Evolutionary conservation across 2,797 vertebrate species (phyloP), one percentile per base, ranked within the genome.

Genomic region (Sparus aurata): DNA sequence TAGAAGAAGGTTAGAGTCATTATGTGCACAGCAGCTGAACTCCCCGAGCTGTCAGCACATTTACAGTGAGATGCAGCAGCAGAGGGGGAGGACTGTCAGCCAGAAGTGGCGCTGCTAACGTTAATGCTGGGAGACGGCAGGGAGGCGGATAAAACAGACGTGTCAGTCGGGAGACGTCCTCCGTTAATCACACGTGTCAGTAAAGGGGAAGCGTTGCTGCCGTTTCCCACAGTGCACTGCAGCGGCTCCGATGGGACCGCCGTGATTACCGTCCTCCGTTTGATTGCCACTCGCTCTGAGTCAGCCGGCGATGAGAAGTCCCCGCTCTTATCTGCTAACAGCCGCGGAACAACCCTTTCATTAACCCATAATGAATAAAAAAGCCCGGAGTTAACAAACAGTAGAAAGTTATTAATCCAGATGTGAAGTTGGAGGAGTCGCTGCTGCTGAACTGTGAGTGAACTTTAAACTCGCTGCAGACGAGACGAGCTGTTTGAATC

Each of bases 101-200:
- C 49, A 22, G 69, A 83, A 79, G 75, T 23, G 78, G 45, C 4
- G n/a, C 34, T 17, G 77, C 85, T 79, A 82, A 82, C 54, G 1
- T 52, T 82, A 79, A 87, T 69, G 77, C 74, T 71, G 0, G 1
- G 49, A 79, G 85, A 86, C 25, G 49, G 58, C 20, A 50, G 66
- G 53, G 68, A 68, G 52, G 52, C 45, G 25, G 47, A 38, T 45
- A 84, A 84, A 75, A 45, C 74, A 73, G 70, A 79, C 8, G 23
- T 23, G 83, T 83, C 83, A 76, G 53, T 69, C 6, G 4, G 2
- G 43, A 85, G 67, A 81, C 50, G 1, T 77, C 72, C 73, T 58
- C 25, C 49, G 64, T 66, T 90, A 86, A 86, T 87, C 76, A 89
- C 80, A 68, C 4, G 68, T 82, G 80, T 85, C 84, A 82, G 64